Conservation (phyloP, 2,797 vertebrate species). For the Pachyuromys duprasi region DNA sequence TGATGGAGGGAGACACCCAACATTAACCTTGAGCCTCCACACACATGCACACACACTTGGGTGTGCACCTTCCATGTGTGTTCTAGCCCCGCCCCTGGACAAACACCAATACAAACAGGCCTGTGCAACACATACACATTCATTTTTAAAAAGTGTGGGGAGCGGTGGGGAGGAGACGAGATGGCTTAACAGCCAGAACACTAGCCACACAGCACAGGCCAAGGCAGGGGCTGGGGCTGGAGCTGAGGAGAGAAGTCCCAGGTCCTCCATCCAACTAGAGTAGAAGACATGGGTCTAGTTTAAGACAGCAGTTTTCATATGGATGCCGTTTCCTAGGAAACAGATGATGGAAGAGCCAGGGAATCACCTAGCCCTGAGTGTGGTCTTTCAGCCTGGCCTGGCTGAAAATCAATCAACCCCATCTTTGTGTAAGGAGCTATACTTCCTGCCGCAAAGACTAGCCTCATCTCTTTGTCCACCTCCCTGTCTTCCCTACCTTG, state of each 20-base stretch:
- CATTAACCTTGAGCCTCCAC: neutral
- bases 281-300: neutral
- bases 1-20: neutral
- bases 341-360: no score
- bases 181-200: neutral
- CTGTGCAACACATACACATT: neutral
- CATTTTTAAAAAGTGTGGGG: neutral
- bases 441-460: neutral
- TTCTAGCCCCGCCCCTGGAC: neutral
- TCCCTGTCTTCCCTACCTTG: rapidly evolving
- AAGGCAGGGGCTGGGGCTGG: rapidly evolving
- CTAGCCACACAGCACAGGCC: neutral
- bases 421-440: neutral
- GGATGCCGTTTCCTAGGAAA: neutral
- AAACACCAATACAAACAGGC: neutral
- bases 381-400: neutral
- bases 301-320: neutral
- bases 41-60: neutral
- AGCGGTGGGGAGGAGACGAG: neutral
- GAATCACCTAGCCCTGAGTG: neutral
- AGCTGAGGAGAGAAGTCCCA: no score
- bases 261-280: neutral
- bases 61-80: no score
- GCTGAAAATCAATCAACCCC: neutral
- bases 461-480: rapidly evolving